Evolutionary conservation across 2,888 invertebrate genomes (phyloP).

Genomic region (Sisyra nigra): DNA sequence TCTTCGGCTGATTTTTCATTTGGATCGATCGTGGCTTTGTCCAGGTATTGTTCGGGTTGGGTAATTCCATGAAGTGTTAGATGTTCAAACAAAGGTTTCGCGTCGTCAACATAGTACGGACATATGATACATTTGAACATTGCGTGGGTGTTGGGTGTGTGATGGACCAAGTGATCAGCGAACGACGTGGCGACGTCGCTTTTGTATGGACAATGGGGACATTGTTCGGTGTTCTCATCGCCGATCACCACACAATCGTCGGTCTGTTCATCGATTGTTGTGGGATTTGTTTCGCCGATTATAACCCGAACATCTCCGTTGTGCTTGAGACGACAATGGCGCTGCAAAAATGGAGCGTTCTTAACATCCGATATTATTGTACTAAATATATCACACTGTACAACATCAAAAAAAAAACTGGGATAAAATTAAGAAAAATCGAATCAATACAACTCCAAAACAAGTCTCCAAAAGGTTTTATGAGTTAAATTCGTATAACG

Average conservation of each 20-base stretch:
- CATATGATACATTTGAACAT: conserved; percentile 69
- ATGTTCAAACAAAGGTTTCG: conserved; percentile 51
- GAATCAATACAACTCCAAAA: too few species aligned
- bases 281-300: conserved; percentile 32
- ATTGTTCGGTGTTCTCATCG: conserved; percentile 21
- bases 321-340: conserved; percentile 65
- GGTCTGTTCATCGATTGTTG: conserved; percentile 27
- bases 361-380: background rate
- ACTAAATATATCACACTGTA: background rate
- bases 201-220: conserved; percentile 58
- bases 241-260: conserved; percentile 24
- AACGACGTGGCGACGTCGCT: conserved; percentile 39
- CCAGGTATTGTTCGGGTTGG: conserved; percentile 39
- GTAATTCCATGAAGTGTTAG: conserved; percentile 43
- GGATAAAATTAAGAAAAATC: too few species aligned
- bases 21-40: conserved; percentile 25
- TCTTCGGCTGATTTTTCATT: conserved; percentile 21
- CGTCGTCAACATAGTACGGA: conserved; percentile 57
- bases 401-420: background rate
- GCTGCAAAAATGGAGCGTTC: conserved; percentile 30
- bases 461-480: too few species aligned
- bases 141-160: conserved; percentile 48
- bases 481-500: too few species aligned
- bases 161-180: conserved; percentile 49
- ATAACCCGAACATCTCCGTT: conserved; percentile 57